phyloP scores from a whole-genome alignment of 2,113 vertebrate species.

The Hippotragus niger region DNA sequence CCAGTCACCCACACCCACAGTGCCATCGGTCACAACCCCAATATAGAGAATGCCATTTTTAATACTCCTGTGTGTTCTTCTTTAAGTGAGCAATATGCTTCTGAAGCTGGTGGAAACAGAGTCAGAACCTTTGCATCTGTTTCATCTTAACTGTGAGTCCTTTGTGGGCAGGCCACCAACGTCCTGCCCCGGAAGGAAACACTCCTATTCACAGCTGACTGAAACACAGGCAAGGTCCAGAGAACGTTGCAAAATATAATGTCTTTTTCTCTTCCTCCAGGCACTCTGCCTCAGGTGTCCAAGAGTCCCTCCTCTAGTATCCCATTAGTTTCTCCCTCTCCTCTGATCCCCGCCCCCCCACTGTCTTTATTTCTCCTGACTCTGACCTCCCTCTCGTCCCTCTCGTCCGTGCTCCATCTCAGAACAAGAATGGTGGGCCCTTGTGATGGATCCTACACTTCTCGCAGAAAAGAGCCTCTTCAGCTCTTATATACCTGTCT shows the following conservation, averaged over 20 bases:
- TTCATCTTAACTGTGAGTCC: background rate
- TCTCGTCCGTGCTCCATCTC: background rate
- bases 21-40: fast-evolving
- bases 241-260: fast-evolving
- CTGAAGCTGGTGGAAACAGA: background rate
- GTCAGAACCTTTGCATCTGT: background rate
- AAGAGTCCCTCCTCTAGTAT: background rate
- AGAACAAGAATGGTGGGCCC: fast-evolving
- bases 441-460: fast-evolving
- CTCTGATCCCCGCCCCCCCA: background rate
- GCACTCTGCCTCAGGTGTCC: background rate
- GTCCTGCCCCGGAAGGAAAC: background rate
- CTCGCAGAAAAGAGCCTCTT: background rate
- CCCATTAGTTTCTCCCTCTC: background rate
- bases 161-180: background rate
- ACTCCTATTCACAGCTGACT: background rate
- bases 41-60: background rate
- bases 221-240: too few relatives aligned
- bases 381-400: fast-evolving
- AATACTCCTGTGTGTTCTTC: background rate
- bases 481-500: background rate
- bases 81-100: background rate
- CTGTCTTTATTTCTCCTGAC: background rate
- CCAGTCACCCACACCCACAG: background rate
- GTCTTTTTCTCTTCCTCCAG: background rate